These are phyloP conservation scores for Anarhynchus alexandrinus DNA, from an alignment of 2,113 vertebrate genomes.

Conservation along the genomic window DNA sequence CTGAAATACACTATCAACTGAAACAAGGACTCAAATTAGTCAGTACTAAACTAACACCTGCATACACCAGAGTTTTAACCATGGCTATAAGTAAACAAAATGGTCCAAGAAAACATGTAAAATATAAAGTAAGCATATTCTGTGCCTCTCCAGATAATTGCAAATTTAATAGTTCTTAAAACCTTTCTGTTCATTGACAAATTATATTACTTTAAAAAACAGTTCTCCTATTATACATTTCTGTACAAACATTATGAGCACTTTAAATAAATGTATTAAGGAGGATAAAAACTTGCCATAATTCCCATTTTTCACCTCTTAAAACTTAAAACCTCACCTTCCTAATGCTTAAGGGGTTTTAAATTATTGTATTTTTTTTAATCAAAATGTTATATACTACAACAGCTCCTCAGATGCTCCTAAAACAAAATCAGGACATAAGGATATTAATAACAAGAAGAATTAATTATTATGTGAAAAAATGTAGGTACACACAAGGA, in stretches of 20 bases:
- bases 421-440: neutral
- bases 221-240: neutral
- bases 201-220: neutral
- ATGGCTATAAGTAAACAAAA: neutral
- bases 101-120: neutral
- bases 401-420: neutral
- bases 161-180: neutral
- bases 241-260: neutral
- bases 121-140: neutral
- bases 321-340: neutral
- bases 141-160: neutral
- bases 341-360: neutral
- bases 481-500: neutral
- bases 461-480: neutral
- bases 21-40: neutral
- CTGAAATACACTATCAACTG: neutral
- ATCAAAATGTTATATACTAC: neutral
- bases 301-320: neutral
- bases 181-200: neutral
- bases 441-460: neutral
- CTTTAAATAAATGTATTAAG: neutral
- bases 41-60: neutral
- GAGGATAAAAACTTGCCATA: neutral
- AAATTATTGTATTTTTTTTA: neutral
- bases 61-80: neutral